Base-by-base conservation (phyloP, 2,888 invertebrate genomes). In the Eupithecia tripunctaria region DNA sequence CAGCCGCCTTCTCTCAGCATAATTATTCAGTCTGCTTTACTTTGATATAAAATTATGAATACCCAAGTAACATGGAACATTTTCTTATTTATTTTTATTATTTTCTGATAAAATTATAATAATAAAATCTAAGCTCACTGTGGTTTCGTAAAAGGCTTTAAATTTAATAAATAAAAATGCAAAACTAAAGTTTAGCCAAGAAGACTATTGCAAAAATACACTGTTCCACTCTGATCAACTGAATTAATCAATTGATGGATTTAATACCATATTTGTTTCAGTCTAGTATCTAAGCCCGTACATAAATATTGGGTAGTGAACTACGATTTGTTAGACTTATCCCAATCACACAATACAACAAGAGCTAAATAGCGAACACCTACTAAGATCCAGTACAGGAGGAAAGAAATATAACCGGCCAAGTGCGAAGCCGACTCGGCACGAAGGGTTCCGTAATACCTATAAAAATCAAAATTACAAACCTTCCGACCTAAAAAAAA, bases 1-100 rank as follows among this genome's bases (percentile, higher is more conserved):
- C 87, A 59, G 47, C 43, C 67, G 41, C 59, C 59, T 64, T 79
- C 79, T 76, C 76, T 74, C 14, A 60, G 66, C 56, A 74, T 68
- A 71, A 71, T 71, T 63, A 71, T 71, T 69, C 62, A 63, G 62
- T 27, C 62, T 69, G 38, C 74, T 68, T 70, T 68, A 74, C 73
- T 70, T 71, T 76, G 72, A 67, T 68, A 70, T 70, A 72, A 70
- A 67, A 72, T 68, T 68, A 74, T 67, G 70, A 60, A 36, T 32
- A 47, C 14, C n/a, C 38, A 47, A 69, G 38, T 38, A 36, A 64
- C 25, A 38, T 14, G 21, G 14, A 25, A 64, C 21, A 15, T 64
- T 21, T 64, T 64, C 64, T 38, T 38, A 29, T 18, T 29, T 18
- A 8, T 4, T 51, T 21, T n/a, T n/a, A 6, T 38, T 51, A 47